phyloP scores from a whole-genome alignment of 2,888 invertebrate species.

The Eumerus sabulonum region DNA sequence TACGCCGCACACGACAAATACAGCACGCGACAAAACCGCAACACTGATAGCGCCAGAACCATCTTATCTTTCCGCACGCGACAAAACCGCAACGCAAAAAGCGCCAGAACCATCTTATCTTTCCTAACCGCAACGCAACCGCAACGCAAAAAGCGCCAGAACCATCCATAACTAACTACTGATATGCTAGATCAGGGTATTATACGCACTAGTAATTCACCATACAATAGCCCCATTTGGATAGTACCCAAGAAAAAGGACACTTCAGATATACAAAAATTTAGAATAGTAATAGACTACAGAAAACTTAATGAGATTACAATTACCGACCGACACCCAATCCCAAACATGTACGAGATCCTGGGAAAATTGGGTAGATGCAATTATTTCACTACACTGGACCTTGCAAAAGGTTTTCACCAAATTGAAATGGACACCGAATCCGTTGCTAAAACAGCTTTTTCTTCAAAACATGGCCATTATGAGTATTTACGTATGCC shows the following conservation, averaged over 20 bases:
- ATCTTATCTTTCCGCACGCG: no score
- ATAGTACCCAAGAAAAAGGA: constrained; percentile 26
- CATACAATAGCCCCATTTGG: constrained; percentile 34
- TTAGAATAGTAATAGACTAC: constrained; percentile 33
- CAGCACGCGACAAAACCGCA: no score
- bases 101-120: no score
- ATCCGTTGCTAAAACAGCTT: constrained; percentile 22
- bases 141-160: no score
- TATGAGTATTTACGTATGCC: constrained; percentile 25
- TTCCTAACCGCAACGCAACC: no score
- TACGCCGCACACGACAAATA: no score
- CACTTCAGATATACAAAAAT: constrained; percentile 19
- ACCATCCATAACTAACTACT: no score
- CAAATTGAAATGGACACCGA: constrained; percentile 19
- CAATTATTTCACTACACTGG: constrained; percentile 25
- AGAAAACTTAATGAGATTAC: constrained; percentile 26
- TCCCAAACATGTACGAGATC: constrained; percentile 17
- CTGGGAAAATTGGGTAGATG: constrained; percentile 17
- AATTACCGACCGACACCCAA: constrained; percentile 9
- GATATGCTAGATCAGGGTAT: constrained; percentile 43
- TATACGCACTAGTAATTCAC: constrained; percentile 21
- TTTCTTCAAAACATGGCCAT: constrained; percentile 9
- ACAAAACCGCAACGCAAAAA: no score
- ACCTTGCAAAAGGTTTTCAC: constrained; percentile 24
- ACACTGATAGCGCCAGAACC: no score